Evolutionary conservation across 2,888 invertebrate genomes (phyloP), one percentile per base, ranked within the genome.

Genomic region (Anaspis maculata): DNA sequence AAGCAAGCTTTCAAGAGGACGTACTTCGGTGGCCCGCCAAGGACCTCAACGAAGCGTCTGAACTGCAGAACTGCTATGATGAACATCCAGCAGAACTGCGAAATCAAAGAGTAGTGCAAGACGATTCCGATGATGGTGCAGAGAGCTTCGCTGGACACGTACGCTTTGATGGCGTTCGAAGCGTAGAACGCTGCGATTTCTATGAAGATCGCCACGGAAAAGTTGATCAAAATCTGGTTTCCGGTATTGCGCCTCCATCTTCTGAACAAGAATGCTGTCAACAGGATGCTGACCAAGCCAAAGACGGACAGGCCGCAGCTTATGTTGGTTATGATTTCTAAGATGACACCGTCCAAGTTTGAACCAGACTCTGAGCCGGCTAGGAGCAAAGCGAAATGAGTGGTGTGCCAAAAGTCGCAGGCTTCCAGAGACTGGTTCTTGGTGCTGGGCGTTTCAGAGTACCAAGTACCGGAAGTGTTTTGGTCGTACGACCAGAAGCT

Each of bases 71-170:
- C 67, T 2, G 79, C 81, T 27, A 80, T 78, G 2, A 81, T 75
- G 24, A 82, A 57, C 79, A 82, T 81, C 83, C 82, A 83, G 47
- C 75, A 74, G 54, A 81, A 82, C 2, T 80, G 76, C 1, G 77
- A 72, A 9, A 82, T 54, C 15, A 79, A 69, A 6, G 78, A 71
- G 54, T 80, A 82, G 53, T 82, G 82, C n/a, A 81, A 53, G n/a
- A 71, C 46, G 1, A 74, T 69, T 1, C 80, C 80, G 1, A 73
- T 60, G 7, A 71, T 47, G 54, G 74, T 66, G 49, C 81, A 81
- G 2, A 62, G 41, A 22, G 62, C 11, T 24, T 24, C 11, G 12
- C 24, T 24, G 4, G 24, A 24, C 6, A 19, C 19, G 10, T 24
- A 5, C 5, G 12, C 24, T 5, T 6, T 60, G 49, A 52, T 30